A percentile compares a stretch with the other conserved stretches of the same genome.
These are phyloP conservation scores for Tragelaphus eurycerus DNA, from an alignment of 2,797 vertebrate genomes.

Conservation along the genomic window DNA sequence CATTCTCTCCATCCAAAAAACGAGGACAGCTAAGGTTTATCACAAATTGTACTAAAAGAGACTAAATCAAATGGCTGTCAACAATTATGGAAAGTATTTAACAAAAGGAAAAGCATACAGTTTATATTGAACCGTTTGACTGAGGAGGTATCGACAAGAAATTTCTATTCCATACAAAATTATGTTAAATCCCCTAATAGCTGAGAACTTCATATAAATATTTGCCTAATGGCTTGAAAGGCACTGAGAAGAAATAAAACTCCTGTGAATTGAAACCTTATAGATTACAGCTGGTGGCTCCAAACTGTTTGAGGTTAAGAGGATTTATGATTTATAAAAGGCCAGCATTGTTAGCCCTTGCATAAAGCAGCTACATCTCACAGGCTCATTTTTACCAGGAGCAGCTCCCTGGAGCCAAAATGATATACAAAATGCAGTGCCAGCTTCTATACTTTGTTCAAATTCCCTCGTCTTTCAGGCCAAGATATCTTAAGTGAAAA, in stretches of 20 bases:
- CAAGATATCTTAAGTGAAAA: constrained; percentile 45
- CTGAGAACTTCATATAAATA: constrained; percentile 79
- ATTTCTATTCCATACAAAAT: constrained; percentile 56
- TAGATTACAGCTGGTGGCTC: constrained; percentile 79
- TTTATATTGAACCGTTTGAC: background rate
- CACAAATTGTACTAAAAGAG: constrained; percentile 40
- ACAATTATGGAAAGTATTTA: constrained; percentile 2
- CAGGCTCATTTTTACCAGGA: constrained; percentile 74
- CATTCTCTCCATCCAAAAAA: background rate
- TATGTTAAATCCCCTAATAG: constrained; percentile 57
- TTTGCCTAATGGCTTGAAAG: constrained; percentile 72
- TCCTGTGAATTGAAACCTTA: constrained; percentile 78
- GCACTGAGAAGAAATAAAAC: constrained; percentile 77
- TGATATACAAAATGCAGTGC: constrained; percentile 65
- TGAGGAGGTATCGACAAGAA: constrained; percentile 37
- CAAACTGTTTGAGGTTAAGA: constrained; percentile 81
- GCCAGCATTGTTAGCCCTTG: constrained; percentile 70
- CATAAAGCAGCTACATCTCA: constrained; percentile 73
- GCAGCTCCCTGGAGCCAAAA: constrained; percentile 69
- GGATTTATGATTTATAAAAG: constrained; percentile 80
- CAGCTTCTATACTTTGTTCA: constrained; percentile 67
- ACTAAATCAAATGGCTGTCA: constrained; percentile 39
- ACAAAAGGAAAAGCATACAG: constrained; percentile 10
- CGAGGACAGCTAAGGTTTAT: background rate
- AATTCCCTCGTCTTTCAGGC: constrained; percentile 39